Conservation (phyloP, 2,888 invertebrate genomes). For the Nephrotoma guestfalica region DNA sequence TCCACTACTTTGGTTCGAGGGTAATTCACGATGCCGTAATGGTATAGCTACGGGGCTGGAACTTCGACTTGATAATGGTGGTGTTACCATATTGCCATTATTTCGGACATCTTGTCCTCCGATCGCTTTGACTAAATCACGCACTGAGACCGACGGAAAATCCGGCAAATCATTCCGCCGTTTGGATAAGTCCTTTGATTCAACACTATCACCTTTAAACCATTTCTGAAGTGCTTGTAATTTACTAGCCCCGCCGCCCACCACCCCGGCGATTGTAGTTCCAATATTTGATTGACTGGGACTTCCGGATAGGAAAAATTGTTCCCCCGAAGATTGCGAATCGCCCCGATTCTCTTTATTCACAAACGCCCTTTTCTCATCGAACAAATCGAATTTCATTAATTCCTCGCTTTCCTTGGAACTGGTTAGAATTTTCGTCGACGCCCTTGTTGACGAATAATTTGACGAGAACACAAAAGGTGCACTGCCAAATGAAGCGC, state of each 20-base stretch:
- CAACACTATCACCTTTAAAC: constrained; percentile 30
- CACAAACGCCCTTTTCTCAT: not conserved
- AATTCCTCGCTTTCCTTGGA: not conserved
- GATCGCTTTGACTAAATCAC: constrained; percentile 57
- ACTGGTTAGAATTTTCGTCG: not conserved
- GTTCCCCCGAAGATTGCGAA: not conserved
- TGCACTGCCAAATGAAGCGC: constrained; percentile 21
- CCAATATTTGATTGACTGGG: constrained; percentile 24
- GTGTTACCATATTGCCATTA: constrained; percentile 65
- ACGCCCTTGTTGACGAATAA: not conserved
- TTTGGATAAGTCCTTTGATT: constrained; percentile 16
- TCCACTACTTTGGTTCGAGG: constrained; percentile 19
- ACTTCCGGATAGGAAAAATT: constrained; percentile 12
- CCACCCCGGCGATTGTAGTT: constrained; percentile 31
- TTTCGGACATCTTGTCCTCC: constrained; percentile 49
- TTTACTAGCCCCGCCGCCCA: constrained; percentile 32
- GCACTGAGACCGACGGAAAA: constrained; percentile 39
- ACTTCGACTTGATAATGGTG: constrained; percentile 42
- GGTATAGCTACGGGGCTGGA: constrained; percentile 47
- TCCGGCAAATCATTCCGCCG: constrained; percentile 32
- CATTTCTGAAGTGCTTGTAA: constrained; percentile 32
- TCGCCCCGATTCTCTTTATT: not conserved
- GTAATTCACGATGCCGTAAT: constrained; percentile 19
- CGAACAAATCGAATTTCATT: constrained; percentile 2
- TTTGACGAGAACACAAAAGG: constrained; percentile 22